These are phyloP conservation scores for Seira musarum DNA, from an alignment of 2,888 invertebrate genomes.

Conservation along the genomic window DNA sequence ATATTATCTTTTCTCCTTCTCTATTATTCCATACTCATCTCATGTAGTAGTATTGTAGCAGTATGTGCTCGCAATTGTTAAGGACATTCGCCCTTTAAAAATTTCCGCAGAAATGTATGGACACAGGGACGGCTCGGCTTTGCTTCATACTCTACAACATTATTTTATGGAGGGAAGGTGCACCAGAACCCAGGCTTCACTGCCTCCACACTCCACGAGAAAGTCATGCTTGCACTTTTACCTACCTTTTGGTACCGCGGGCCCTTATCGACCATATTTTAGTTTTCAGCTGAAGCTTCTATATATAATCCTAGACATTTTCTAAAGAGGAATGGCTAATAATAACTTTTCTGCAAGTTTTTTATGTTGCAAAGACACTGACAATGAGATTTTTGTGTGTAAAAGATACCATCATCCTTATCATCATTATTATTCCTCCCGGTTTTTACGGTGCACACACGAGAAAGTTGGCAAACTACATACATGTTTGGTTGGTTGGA, in stretches of 20 bases:
- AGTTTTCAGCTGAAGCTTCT: background rate
- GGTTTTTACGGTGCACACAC: background rate
- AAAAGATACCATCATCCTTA: background rate
- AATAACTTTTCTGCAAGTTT: background rate
- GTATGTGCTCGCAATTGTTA: background rate
- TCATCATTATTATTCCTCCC: background rate
- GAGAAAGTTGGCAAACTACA: background rate
- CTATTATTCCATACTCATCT: constrained; percentile 13
- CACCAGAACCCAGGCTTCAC: background rate
- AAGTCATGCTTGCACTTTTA: background rate
- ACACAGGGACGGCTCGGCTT: background rate
- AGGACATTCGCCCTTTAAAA: too few species aligned
- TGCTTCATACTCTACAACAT: too few species aligned
- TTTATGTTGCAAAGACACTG: background rate
- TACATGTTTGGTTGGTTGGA: too few species aligned
- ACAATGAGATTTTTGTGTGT: background rate
- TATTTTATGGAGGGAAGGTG: background rate
- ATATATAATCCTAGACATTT: background rate
- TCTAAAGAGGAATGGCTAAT: background rate
- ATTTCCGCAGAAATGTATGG: background rate
- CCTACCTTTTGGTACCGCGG: background rate
- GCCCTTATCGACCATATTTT: background rate
- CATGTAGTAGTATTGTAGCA: too few species aligned
- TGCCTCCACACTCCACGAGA: too few species aligned
- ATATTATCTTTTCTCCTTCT: constrained; percentile 42